Base-by-base conservation (phyloP, 2,797 vertebrate species). In the Semaprochilodus insignis region DNA sequence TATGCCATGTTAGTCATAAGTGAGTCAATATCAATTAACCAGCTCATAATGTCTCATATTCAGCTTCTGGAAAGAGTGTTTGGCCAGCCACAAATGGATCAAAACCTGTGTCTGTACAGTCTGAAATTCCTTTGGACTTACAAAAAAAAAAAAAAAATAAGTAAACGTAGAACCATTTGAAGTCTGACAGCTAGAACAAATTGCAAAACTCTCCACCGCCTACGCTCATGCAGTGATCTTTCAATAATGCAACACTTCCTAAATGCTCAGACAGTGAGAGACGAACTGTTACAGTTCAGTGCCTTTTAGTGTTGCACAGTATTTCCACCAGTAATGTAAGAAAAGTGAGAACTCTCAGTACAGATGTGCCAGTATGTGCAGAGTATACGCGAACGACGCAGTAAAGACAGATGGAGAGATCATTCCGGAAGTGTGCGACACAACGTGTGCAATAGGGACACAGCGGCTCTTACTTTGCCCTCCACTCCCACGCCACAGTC, bases 401-500 rank as follows among this genome's bases (percentile, higher is more conserved):
- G 81, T 44, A 77, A 44, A 34, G 2, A 71, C 77, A 86, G 88
- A 89, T 71, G 89, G 85, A 80, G 89, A 62, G 88, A 90, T 90
- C 77, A 21, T 23, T 81, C 81, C 67, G 74, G 85, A 88, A 77
- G 70, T 36, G 66, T 78, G 80, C 40, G 52, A 79, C 76, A 74
- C 54, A 57, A 71, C 75, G 25, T 65, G 51, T 25, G 60, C 48
- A 55, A 71, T 23, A 65, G 40, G 77, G 79, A 78, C 57, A 27
- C 16, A 71, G 67, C 44, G 71, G 75, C 48, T 90, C 97, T 96
- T 94, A 99, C 98, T 97, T 98, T 99, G 89, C 98, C 98, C 93
- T 99, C 98, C 89, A 99, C 97, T 85, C 98, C 98, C 88, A 99
- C 98, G 65, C 98, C 98, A 73, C 98, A 99, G 93, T 99, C 98